Base-by-base conservation (phyloP, 1,140 invertebrate species). In the Temnothorax longispinosus region DNA sequence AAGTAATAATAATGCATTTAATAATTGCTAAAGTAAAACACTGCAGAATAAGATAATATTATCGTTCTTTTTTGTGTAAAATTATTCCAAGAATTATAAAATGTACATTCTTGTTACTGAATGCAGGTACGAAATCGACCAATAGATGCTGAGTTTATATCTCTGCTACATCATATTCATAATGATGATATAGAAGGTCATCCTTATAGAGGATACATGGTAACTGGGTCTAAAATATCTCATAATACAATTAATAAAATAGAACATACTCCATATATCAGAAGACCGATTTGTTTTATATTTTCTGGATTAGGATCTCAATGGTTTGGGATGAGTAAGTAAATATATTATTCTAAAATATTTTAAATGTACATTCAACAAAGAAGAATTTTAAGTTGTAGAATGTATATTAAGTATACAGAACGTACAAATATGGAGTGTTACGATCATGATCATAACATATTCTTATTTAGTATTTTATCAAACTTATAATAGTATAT, bases 61-160 rank as follows among this genome's bases (percentile, higher is more conserved):
- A 52, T 52, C 2, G n/a, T 56, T 2, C 7, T 56, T 56, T 56
- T 56, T 0, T 47, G 10, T 47, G 2, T 13, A 47, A 47, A 47
- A 47, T 10, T 11, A 47, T 47, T 47, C 3, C 0, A 56, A 4
- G 6, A n/a, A 56, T 27, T 27, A 27, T 27, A n/a, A 1, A 2
- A 56, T 56, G 7, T 56, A n/a, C n/a, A 27, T 21, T 56, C 2
- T 56, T 56, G 7, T 8, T 56, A 8, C 8, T 56, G 18, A 58
- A 58, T 41, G 27, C 4, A 94, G 94, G 32, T 93, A 4, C 92
- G 94, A 81, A 96, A 95, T 54, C 95, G 96, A 84, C 95, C 96
- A 0, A 90, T 96, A 3, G 96, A 97, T 91, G 94, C 94, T 1
- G 96, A 97, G 88, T 96, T 96, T 78, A 84, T 96, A 2, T 93